Evolutionary conservation across 2,888 invertebrate genomes (phyloP).

Genomic region (Rotaria macrura): DNA sequence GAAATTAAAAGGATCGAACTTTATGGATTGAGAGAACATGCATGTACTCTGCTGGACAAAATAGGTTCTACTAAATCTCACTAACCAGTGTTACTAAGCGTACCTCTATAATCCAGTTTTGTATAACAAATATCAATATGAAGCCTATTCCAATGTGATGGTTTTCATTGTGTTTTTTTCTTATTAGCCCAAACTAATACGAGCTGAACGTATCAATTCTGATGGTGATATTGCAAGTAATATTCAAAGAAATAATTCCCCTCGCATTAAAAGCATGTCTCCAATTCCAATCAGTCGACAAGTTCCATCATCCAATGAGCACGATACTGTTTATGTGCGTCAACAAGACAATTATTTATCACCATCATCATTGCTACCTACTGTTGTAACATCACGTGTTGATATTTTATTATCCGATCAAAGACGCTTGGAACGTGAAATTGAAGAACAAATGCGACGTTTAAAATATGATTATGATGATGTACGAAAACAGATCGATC

Average conservation of each 20-base stretch:
- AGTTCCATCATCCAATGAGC: neutral
- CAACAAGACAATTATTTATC: neutral
- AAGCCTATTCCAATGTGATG: too few relatives aligned
- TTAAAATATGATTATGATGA: conserved; percentile 11
- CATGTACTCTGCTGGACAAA: too few relatives aligned
- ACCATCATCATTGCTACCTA: neutral
- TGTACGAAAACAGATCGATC: neutral
- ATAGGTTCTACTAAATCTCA: too few relatives aligned
- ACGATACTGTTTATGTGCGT: neutral
- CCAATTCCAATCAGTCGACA: neutral
- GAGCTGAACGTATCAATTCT: neutral
- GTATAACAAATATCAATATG: too few relatives aligned
- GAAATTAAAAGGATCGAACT: too few relatives aligned
- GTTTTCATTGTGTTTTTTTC: neutral
- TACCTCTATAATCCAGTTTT: too few relatives aligned
- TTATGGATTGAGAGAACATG: too few relatives aligned
- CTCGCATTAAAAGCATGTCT: neutral
- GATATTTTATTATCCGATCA: neutral
- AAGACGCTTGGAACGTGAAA: conserved; percentile 21
- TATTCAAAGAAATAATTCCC: neutral
- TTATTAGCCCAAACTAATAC: neutral
- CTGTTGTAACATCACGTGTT: neutral
- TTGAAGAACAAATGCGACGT: neutral
- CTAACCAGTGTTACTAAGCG: too few relatives aligned
- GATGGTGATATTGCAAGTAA: neutral